phyloP scores from a whole-genome alignment of 2,888 invertebrate genomes.

The Molorchus minor region DNA sequence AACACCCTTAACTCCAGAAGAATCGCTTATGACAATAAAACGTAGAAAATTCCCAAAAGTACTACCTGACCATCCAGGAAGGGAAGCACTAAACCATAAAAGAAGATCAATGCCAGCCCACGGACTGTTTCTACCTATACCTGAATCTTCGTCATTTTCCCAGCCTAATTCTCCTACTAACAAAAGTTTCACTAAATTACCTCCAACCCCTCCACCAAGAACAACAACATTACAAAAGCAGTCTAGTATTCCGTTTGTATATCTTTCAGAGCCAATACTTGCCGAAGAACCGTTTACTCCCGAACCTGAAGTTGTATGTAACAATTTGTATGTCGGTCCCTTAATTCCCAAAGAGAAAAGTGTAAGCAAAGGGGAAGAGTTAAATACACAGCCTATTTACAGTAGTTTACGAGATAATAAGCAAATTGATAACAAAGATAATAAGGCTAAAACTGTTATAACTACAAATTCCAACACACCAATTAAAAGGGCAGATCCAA shows the following conservation, averaged over 20 bases:
- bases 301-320: slow-evolving; percentile 65
- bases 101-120: slow-evolving; percentile 73
- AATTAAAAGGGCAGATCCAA: slow-evolving; percentile 65
- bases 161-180: slow-evolving; percentile 56
- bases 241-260: slow-evolving; percentile 57
- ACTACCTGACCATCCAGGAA: slow-evolving; percentile 75
- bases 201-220: slow-evolving; percentile 80
- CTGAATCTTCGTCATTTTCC: slow-evolving; percentile 51
- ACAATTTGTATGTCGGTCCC: slow-evolving; percentile 67
- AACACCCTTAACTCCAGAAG: slow-evolving; percentile 70
- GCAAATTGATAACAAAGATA: not conserved
- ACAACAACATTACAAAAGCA: slow-evolving; percentile 74
- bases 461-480: slow-evolving; percentile 64
- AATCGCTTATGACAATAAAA: slow-evolving; percentile 77
- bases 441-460: slow-evolving; percentile 62
- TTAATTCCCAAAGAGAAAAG: slow-evolving; percentile 62
- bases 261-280: slow-evolving; percentile 61
- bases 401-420: slow-evolving; percentile 48
- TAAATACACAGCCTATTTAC: slow-evolving; percentile 55
- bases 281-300: slow-evolving; percentile 63
- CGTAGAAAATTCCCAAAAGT: slow-evolving; percentile 86
- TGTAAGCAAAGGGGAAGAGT: slow-evolving; percentile 30
- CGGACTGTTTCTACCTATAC: slow-evolving; percentile 54
- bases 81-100: slow-evolving; percentile 62
- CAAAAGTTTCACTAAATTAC: slow-evolving; percentile 60